Evolutionary conservation across 2,797 vertebrate genomes (phyloP).

Genomic region (Loris lydekkerianus): DNA sequence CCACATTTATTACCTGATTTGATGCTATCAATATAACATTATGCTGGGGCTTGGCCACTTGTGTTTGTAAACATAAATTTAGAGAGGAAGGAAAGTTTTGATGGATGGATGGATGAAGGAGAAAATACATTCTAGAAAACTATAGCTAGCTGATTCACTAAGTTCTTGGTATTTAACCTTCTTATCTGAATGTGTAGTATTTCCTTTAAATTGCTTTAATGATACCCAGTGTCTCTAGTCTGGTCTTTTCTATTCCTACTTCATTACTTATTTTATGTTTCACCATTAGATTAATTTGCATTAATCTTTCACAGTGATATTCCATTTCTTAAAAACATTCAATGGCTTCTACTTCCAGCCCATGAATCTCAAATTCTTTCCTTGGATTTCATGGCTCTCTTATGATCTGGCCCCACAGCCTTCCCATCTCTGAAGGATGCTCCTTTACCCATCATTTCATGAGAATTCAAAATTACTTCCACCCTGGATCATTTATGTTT

Average conservation of each 20-base stretch:
- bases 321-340: neutral
- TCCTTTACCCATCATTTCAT: neutral
- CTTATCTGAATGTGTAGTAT: neutral
- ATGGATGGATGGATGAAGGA: neutral
- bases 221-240: neutral
- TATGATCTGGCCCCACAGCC: neutral
- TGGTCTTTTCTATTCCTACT: neutral
- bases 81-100: neutral
- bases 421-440: neutral
- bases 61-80: neutral
- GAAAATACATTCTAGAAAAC: neutral
- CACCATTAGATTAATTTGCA: neutral
- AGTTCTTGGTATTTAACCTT: neutral
- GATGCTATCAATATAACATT: neutral
- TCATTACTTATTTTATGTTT: neutral
- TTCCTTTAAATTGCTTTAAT: neutral
- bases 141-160: neutral
- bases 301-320: neutral
- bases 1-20: conserved; percentile 3
- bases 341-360: neutral
- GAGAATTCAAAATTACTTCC: neutral
- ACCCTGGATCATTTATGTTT: neutral
- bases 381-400: neutral
- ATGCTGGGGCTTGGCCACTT: neutral
- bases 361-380: neutral